Base-by-base conservation (phyloP, 2,797 vertebrate genomes). In the Fundulus diaphanus region DNA sequence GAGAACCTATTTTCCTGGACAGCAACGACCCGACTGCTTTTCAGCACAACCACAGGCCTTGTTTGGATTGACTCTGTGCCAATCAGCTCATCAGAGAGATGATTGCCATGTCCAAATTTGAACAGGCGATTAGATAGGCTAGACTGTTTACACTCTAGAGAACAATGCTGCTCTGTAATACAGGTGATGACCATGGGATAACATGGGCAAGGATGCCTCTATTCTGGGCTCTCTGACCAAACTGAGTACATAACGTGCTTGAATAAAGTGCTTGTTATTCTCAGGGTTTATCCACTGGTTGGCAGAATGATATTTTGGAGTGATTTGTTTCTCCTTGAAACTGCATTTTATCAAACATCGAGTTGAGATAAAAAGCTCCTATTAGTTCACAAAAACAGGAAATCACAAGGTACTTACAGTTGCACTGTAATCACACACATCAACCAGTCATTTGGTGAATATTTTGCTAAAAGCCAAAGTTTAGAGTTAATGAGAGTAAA, bases 101-200 rank as follows among this genome's bases (percentile, higher is more conserved):
- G 76, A 92, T 91, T 87, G 89, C 79, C 81, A 68, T 80, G 80
- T 84, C 73, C 82, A 90, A 81, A 92, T 93, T 88, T 93, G 86
- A 92, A 88, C 86, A 92, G 86, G 68, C 16, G 81, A 88, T 90
- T 82, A 88, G 52, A 66, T 59, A 35, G 56, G 51, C 77, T 74
- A 70, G 48, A 27, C 61, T 86, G 79, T 90, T 90, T 83, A 72
- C 78, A 73, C 72, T 65, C 37, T 78, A 59, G 67, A 79, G 56
- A 75, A 74, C 51, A 67, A 49, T 61, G 71, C 70, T 54, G 71
- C 27, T 72, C 61, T 72, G 49, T 78, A 72, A 77, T 72, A 68
- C 11, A 68, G 79, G 44, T 80, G 69, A 75, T 66, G 68, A 72
- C 69, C 73, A 24, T 20, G n/a, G n/a, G 49, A 82, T 85, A 59